These are phyloP conservation scores for Amphipyra tragopoginis DNA, from an alignment of 2,888 invertebrate species.

Conservation along the genomic window DNA sequence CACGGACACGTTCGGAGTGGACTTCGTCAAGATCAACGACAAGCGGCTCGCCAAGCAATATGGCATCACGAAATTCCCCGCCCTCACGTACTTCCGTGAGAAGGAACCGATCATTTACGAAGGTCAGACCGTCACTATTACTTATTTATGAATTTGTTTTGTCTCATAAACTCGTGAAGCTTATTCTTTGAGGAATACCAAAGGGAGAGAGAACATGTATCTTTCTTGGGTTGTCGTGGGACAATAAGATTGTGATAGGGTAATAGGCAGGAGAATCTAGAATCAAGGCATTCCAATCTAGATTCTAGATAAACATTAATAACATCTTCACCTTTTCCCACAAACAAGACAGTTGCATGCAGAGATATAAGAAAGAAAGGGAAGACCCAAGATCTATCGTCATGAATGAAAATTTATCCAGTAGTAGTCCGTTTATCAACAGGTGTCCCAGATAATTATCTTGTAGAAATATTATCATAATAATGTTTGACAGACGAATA, in stretches of 20 bases:
- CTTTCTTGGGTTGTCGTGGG: neutral
- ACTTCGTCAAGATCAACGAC: slow-evolving; percentile 98
- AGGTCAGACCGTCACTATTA: slow-evolving; percentile 87
- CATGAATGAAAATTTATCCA: too few species aligned
- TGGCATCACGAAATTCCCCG: slow-evolving; percentile 98
- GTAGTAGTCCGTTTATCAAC: too few species aligned
- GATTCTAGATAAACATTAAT: too few species aligned
- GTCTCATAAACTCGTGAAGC: neutral
- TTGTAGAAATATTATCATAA: neutral
- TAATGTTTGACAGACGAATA: neutral
- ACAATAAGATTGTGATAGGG: too few species aligned
- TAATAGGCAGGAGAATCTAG: too few species aligned
- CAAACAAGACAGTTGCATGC: too few species aligned
- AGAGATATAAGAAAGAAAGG: too few species aligned
- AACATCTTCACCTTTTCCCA: too few species aligned
- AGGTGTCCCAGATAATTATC: too few species aligned
- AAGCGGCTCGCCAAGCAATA: slow-evolving; percentile 98
- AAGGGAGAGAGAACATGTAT: neutral
- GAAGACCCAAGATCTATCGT: too few species aligned
- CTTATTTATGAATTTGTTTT: neutral
- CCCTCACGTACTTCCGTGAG: slow-evolving; percentile 98
- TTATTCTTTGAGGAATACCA: neutral
- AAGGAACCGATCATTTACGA: slow-evolving; percentile 99
- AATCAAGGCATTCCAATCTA: too few species aligned
- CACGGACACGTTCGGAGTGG: slow-evolving; percentile 97